phyloP scores from a whole-genome alignment of 2,797 vertebrate species.

The Philypnodon macrostomus region DNA sequence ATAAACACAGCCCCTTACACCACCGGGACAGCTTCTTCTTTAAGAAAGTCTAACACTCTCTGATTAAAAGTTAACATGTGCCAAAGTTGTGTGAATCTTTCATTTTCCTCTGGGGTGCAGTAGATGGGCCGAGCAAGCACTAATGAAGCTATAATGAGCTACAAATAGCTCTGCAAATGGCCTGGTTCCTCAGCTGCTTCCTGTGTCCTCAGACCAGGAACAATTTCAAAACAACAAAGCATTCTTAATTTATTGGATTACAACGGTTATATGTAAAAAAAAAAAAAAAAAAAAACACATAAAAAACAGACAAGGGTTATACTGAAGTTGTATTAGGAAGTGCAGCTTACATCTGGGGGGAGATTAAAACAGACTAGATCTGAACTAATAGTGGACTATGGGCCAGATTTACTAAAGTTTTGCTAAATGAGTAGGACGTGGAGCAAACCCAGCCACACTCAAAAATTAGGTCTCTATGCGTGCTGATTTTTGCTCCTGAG shows the following conservation, averaged over 20 bases:
- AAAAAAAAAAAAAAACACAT: too few relatives aligned
- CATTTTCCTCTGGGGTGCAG: conserved; percentile 57
- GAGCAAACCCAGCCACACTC: too few relatives aligned
- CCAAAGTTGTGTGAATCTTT: conserved; percentile 71
- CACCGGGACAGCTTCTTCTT: conserved; percentile 3
- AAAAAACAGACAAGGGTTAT: too few relatives aligned
- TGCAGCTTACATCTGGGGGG: too few relatives aligned
- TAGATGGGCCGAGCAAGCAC: conserved; percentile 45
- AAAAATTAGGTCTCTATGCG: too few relatives aligned
- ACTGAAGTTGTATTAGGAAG: too few relatives aligned
- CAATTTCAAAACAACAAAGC: conserved; percentile 30
- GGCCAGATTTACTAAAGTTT: too few relatives aligned
- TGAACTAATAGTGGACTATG: too few relatives aligned
- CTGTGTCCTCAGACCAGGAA: conserved; percentile 53
- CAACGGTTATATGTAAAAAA: not conserved
- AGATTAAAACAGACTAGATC: too few relatives aligned
- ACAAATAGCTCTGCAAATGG: conserved; percentile 63
- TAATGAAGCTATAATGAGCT: conserved; percentile 71
- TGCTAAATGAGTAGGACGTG: too few relatives aligned
- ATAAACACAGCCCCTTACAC: too few relatives aligned
- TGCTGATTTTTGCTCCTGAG: too few relatives aligned
- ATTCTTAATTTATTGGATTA: conserved; percentile 17
- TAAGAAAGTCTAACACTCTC: conserved; percentile 47
- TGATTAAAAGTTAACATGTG: conserved; percentile 69
- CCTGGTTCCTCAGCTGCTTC: conserved; percentile 48